These are phyloP conservation scores for Xenops minutus DNA, from an alignment of 2,797 vertebrate genomes.

Conservation along the genomic window DNA sequence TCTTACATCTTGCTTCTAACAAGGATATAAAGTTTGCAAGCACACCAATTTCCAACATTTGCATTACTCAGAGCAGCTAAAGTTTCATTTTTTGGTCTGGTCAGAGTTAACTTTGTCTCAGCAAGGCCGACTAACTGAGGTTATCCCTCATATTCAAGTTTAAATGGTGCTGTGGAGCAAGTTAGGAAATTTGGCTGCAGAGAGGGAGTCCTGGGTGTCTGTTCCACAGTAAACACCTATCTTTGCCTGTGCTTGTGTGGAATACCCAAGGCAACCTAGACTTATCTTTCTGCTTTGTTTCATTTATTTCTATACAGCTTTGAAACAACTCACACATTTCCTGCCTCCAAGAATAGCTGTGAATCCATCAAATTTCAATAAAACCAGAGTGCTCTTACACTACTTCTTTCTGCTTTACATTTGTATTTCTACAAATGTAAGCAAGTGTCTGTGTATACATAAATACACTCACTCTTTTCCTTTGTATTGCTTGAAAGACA, in stretches of 20 bases:
- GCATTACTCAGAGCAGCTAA: not conserved
- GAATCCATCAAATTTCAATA: not conserved
- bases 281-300: not conserved
- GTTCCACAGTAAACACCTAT: not conserved
- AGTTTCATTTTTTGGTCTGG: not conserved
- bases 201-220: not conserved
- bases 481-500: not conserved
- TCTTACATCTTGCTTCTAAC: not conserved
- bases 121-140: not conserved
- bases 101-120: not conserved
- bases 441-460: not conserved
- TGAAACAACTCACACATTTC: not conserved
- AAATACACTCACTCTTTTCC: not conserved
- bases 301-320: not conserved
- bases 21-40: not conserved
- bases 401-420: not conserved
- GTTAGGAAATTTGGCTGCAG: not conserved
- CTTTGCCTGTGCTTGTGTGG: not conserved
- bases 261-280: not conserved
- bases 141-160: not conserved
- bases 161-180: not conserved
- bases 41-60: not conserved
- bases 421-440: not conserved
- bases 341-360: not conserved
- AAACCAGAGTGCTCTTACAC: not conserved